Evolutionary conservation across 2,888 invertebrate genomes (phyloP), one percentile per base, ranked within the genome.

Genomic region (Polydrusus cervinus): DNA sequence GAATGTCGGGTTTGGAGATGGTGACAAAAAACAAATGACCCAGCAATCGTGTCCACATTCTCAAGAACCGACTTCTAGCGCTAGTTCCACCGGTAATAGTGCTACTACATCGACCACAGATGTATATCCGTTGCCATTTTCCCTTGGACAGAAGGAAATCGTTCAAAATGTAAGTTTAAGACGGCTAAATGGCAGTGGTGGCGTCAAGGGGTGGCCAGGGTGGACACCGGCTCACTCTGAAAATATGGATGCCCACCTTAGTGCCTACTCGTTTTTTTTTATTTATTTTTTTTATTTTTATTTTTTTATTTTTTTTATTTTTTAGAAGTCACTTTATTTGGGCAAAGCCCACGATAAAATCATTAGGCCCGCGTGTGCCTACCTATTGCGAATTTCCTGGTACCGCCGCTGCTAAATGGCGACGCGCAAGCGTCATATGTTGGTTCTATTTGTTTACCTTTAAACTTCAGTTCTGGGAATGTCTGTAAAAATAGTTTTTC

Each of bases 11-110:
- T 30, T 30, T 25, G 34, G 30, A 55, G 14, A 55, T 55, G 57
- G 38, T 60, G 57, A 1, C 57, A 60, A 38, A 60, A 38, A 38
- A 60, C 57, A 60, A 60, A 60, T 60, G 57, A 60, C 57, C n/a
- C 57, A 16, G 57, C 57, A 60, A 60, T 40, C 57, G 18, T 38
- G 10, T n/a, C 16, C 38, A 11, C 16, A 60, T 11, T 60, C 57
- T 16, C 16, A 38, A 60, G 38, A 38, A 38, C 38, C 34, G 11
- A 11, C 30, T 38, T 34, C 38, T 38, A 60, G 57, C 38, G 38
- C 57, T 38, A 55, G 34, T 25, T 34, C n/a, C 10, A 34, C 14
- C 20, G 8, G 11, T 60, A 18, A 11, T 16, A 38, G 57, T 16
- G 10, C 38, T 1, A 38, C 18, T 11, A 38, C 57, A 16, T 60